phyloP scores from a whole-genome alignment of 2,888 invertebrate genomes.

The Biston betularia region DNA sequence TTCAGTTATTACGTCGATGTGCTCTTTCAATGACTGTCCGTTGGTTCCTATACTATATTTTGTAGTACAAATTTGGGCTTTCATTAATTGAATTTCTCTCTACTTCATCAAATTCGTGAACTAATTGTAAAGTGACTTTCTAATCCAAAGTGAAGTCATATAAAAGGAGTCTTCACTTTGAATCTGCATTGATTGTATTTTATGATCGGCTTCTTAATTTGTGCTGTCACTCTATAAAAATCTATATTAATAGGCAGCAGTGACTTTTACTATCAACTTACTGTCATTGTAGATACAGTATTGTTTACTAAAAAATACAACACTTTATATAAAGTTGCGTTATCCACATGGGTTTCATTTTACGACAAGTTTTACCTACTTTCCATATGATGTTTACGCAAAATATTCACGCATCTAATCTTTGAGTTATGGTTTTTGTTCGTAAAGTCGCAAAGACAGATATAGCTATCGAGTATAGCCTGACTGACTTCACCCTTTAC shows the following conservation, averaged over 20 bases:
- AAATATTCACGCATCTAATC: conserved; percentile 27
- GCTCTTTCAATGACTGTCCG: no score
- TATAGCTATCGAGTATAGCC: conserved; percentile 7
- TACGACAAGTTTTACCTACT: conserved; percentile 17
- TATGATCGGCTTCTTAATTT: no score
- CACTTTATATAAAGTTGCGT: not conserved
- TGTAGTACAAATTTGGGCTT: conserved; percentile 21
- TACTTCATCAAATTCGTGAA: conserved; percentile 24
- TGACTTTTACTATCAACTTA: no score
- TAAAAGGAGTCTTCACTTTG: no score
- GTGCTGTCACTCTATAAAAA: no score
- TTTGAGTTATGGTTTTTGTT: conserved; percentile 32
- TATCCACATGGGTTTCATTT: conserved; percentile 13
- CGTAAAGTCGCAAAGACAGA: conserved; percentile 17
- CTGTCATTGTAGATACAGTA: not conserved
- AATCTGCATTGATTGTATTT: no score
- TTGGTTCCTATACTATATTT: conserved; percentile 3
- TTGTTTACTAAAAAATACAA: not conserved
- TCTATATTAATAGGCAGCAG: no score
- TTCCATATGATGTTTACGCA: conserved; percentile 26
- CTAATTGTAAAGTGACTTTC: conserved; percentile 28
- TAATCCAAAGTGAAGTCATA: not conserved
- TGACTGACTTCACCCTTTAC: conserved; percentile 21
- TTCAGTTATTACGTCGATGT: no score
- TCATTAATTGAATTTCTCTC: conserved; percentile 26